phyloP scores from a whole-genome alignment of 37 sponge, comb jelly and placozoan genomes.

The Agelas oroides region DNA sequence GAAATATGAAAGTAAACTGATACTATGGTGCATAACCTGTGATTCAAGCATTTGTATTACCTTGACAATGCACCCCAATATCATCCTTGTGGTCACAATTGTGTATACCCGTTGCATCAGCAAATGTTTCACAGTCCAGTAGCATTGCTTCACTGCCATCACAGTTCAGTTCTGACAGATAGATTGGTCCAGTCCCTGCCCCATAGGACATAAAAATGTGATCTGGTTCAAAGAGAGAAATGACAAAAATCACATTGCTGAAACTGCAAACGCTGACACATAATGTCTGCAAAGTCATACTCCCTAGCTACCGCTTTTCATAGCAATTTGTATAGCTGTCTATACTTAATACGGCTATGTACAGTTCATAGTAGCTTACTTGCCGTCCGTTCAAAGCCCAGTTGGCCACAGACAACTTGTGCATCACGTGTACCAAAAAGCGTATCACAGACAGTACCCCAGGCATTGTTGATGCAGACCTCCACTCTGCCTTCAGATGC shows the following conservation, averaged over 20 bases:
- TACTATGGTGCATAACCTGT: no score
- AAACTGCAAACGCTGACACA: no score
- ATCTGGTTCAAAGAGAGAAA: no score
- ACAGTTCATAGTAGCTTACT: no score
- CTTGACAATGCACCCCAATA: conserved; percentile 30
- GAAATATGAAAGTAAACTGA: no score
- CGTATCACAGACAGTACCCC: conserved; percentile 36
- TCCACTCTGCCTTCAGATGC: conserved; percentile 19
- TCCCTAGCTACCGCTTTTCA: no score
- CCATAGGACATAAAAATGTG: no score
- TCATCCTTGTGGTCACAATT: conserved; percentile 37
- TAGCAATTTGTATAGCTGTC: no score
- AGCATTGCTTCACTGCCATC: conserved; percentile 23
- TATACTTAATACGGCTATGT: no score
- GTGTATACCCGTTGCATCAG: conserved; percentile 6
- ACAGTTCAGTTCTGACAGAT: conserved; percentile 12
- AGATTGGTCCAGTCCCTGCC: conserved; percentile 39
- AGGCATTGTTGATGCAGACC: conserved; percentile 33
- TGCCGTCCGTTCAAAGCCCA: no score
- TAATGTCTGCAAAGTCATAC: no score
- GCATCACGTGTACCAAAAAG: conserved; percentile 17
- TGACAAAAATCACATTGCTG: no score
- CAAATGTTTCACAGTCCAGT: background rate
- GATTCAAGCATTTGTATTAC: background rate
- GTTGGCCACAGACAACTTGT: conserved; percentile 6